Evolutionary conservation across 2,797 vertebrate species (phyloP), one percentile per base, ranked within the genome.

Genomic region (Melanotaenia parkinsoni): DNA sequence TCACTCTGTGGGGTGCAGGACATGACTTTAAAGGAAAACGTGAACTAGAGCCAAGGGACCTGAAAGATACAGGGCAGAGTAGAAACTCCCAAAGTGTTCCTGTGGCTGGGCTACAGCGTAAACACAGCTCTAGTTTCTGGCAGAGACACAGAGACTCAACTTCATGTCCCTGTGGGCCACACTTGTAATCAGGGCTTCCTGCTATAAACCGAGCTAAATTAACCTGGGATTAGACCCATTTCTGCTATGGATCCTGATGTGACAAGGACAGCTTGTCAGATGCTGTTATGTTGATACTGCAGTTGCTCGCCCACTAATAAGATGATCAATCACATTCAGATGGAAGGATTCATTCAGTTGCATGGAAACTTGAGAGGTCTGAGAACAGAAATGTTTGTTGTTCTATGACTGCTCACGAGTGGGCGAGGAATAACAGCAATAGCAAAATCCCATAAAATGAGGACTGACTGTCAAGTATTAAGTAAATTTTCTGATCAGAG

Each of bases 111-210:
- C 61, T 90, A 88, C 86, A 88, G 78, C 63, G 66, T 91, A 87
- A 94, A 94, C 92, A 95, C 30, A 4, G 89, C 83, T 91, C 87
- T 81, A 80, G 86, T 92, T 93, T 91, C 91, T 86, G n/a, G n/a
- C n/a, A n/a, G n/a, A n/a, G n/a, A 57, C 16, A 70, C 33, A 51
- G 50, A 77, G 72, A 84, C 81, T 85, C 35, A 74, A 80, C 90
- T 87, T 78, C 70, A 86, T 76, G 82, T 92, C 89, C 92, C 92
- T 88, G 70, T 8, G 74, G 88, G 53, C 76, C 63, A 28, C 75
- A 38, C 64, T 79, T 70, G 70, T 87, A 93, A 93, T 93, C 90
- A 92, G 79, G 43, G 59, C 77, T 91, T 94, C 89, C 90, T 92
- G 86, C 74, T 77, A 64, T 54, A 85, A 78, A 77, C 59, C 54